Conservation (phyloP, 2,888 invertebrate genomes). For the Crematogaster levior region DNA sequence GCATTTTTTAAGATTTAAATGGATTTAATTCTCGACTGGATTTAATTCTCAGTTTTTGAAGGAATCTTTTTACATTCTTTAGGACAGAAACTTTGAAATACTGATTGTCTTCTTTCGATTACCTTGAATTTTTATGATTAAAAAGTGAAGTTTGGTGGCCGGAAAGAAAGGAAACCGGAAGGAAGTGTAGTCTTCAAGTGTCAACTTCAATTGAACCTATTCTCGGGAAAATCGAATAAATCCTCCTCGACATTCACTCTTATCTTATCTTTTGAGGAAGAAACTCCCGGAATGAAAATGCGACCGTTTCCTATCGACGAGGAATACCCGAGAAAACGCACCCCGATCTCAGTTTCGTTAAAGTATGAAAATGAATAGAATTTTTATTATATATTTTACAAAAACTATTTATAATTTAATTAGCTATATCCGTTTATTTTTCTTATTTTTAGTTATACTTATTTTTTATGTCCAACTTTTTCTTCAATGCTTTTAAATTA, state of each 20-base stretch:
- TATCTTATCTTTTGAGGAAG: not conserved
- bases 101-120: not conserved
- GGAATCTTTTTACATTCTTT: not conserved
- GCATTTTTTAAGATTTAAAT: not conserved
- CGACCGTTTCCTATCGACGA: not conserved
- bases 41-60: not conserved
- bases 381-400: conserved; percentile 1
- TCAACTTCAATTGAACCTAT: not conserved
- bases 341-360: conserved; percentile 6
- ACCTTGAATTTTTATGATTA: not conserved
- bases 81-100: not conserved
- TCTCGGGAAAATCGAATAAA: not conserved
- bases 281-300: not conserved
- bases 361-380: not conserved
- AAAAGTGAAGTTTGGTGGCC: not conserved
- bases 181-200: not conserved
- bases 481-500: not conserved
- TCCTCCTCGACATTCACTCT: not conserved
- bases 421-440: not conserved
- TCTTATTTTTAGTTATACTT: not conserved
- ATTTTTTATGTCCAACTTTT: not conserved
- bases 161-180: conserved; percentile 2
- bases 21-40: not conserved
- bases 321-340: not conserved
- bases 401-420: not conserved